Percentiles rank a stretch among this genome's conserved stretches.
Conservation (phyloP, 1,140 invertebrate genomes). For the Plectus sambesii region DNA sequence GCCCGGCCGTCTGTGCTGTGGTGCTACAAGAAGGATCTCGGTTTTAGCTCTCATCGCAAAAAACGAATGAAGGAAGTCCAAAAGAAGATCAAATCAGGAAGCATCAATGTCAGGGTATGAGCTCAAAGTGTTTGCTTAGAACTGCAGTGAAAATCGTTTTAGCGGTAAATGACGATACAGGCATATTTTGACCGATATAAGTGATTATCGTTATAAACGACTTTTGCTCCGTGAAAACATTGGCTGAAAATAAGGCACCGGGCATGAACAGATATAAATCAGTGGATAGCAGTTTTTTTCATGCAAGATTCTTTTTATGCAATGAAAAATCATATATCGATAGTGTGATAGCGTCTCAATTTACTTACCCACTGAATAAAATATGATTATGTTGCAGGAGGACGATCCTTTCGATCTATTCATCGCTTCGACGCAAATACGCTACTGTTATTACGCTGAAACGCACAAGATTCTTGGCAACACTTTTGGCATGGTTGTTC, state of each 20-base stretch:
- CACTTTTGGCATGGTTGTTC: slow-evolving; percentile 89
- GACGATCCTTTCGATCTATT: slow-evolving; percentile 96
- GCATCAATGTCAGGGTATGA: slow-evolving; percentile 59
- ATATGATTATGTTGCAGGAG: slow-evolving; percentile 63
- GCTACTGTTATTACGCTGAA: slow-evolving; percentile 92
- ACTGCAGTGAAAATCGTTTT: slow-evolving; percentile 8
- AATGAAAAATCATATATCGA: too few species aligned
- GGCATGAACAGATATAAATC: too few species aligned
- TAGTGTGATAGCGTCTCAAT: too few species aligned
- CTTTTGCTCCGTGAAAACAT: too few species aligned
- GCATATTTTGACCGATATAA: too few species aligned
- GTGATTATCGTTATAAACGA: too few species aligned
- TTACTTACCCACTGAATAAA: too few species aligned
- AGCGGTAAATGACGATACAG: too few species aligned
- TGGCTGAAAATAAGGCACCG: too few species aligned
- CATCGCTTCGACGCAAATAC: slow-evolving; percentile 83
- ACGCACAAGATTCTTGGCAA: slow-evolving; percentile 95
- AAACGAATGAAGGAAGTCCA: slow-evolving; percentile 76
- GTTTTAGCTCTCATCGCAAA: slow-evolving; percentile 82
- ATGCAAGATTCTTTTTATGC: too few species aligned
- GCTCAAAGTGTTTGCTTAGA: slow-evolving; percentile 5
- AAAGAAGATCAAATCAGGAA: slow-evolving; percentile 75
- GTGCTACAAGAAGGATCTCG: slow-evolving; percentile 96
- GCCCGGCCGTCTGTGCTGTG: slow-evolving; percentile 78
- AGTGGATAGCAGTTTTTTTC: too few species aligned